These are phyloP conservation scores for Zaprionus africanus DNA, from an alignment of 1,140 invertebrate genomes.

Conservation along the genomic window DNA sequence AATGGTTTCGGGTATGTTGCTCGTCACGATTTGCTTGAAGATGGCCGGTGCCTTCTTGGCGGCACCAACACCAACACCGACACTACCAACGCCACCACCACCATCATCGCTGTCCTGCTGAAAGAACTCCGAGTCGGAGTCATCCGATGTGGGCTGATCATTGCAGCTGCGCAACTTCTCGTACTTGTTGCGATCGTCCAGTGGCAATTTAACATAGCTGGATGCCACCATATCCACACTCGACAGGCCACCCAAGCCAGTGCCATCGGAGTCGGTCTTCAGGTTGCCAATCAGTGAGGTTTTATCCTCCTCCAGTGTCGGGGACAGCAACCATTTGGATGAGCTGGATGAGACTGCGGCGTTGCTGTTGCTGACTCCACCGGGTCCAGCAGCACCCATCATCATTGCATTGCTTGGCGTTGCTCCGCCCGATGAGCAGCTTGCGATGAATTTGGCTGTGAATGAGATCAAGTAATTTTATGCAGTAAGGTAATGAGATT, in stretches of 20 bases:
- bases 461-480: conserved; percentile 84
- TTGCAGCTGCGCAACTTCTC: conserved; percentile 88
- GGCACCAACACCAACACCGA: conserved; percentile 18
- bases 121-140: conserved; percentile 85
- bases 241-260: conserved; percentile 11
- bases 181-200: conserved; percentile 92
- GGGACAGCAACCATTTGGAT: conserved; percentile 82
- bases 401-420: conserved; percentile 32
- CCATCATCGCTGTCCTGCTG: conserved; percentile 71
- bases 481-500: conserved; percentile 83
- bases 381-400: conserved; percentile 7
- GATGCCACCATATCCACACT: conserved; percentile 21
- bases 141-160: conserved; percentile 87
- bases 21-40: conserved; percentile 86
- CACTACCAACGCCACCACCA: conserved; percentile 20
- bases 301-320: conserved; percentile 83
- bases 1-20: conserved; percentile 85
- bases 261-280: conserved; percentile 72
- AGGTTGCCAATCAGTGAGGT: conserved; percentile 77
- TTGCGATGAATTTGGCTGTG: conserved; percentile 81
- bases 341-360: conserved; percentile 68
- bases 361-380: conserved; percentile 28
- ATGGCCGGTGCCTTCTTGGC: conserved; percentile 70
- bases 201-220: conserved; percentile 87
- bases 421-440: conserved; percentile 49